Base-by-base conservation (phyloP, 1,140 invertebrate genomes). In the Drosophila insularis region DNA sequence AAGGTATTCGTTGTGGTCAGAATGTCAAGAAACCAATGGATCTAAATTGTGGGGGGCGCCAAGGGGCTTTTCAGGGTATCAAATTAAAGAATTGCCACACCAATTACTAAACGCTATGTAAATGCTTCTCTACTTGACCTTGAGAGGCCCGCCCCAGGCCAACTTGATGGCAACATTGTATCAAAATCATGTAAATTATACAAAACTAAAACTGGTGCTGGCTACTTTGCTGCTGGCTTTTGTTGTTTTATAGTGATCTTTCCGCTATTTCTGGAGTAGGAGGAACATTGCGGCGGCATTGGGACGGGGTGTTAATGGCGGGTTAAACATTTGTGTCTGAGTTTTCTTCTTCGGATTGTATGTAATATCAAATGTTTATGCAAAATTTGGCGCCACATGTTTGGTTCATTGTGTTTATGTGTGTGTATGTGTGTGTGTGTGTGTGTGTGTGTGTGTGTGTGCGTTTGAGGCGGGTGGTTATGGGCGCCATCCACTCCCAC, bases 321-420 rank as follows among this genome's bases (percentile, higher is more conserved):
- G 10, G 10, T 8, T 27, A n/a, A 17, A 56, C 32, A 40, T 66
- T 58, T 66, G 37, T 32, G 17, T 32, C 17, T 11, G 58, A 13
- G 27, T 58, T 32, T 68, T 21, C 37, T 27, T 32, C 37, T 27
- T 32, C 37, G 0, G 6, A 13, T 1, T n/a, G 10, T 17, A 13
- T 53, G 67, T 74, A 69, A 68, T 68, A 37, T 13, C 65, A 50
- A 56, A 82, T 76, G 79, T 81, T 87, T 87, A 87, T 86, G 78
- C 74, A 66, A 71, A 69, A 60, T 70, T 76, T 76, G 73, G 78
- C 74, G 74, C 78, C 82, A 81, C 64, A 71, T 75, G 78, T 50
- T 50, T 21, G 19, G 17, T 46, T 8, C 19, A 50, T 1, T 21
- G 40, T 31, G 2, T 31, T 31, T 1, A n/a, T n/a, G n/a, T n/a